Percentiles rank a stretch among this genome's conserved stretches.
These are phyloP conservation scores for Abrostola tripartita DNA, from an alignment of 2,888 invertebrate genomes.

Conservation along the genomic window DNA sequence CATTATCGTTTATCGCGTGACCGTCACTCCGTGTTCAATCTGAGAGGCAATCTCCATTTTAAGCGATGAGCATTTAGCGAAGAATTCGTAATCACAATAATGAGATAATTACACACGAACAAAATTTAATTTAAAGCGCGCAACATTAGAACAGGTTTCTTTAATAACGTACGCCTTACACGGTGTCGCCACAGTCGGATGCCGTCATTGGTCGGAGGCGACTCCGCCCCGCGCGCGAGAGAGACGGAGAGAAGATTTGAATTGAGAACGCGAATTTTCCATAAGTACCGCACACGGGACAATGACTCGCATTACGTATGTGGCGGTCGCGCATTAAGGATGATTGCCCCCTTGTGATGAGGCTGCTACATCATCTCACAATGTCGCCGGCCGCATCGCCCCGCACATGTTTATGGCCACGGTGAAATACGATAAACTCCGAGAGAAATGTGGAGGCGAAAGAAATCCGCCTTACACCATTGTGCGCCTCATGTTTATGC, in stretches of 20 bases:
- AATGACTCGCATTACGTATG: constrained; percentile 89
- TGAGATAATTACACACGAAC: constrained; percentile 88
- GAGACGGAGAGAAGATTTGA: constrained; percentile 88
- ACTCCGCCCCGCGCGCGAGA: constrained; percentile 87
- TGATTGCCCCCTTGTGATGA: constrained; percentile 88
- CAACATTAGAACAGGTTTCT: constrained; percentile 89
- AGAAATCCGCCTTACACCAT: constrained; percentile 83
- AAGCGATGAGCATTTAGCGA: constrained; percentile 85
- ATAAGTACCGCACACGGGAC: constrained; percentile 88
- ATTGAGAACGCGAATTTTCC: constrained; percentile 89
- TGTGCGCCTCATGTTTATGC: constrained; percentile 83
- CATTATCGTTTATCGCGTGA: constrained; percentile 74
- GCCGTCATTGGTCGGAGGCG: constrained; percentile 86
- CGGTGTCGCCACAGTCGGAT: constrained; percentile 86
- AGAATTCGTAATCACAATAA: constrained; percentile 88
- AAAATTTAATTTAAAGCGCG: constrained; percentile 89
- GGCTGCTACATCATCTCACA: constrained; percentile 86
- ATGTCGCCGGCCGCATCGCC: constrained; percentile 83
- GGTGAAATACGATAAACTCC: constrained; percentile 85
- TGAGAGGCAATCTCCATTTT: constrained; percentile 81
- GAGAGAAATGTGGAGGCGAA: constrained; percentile 83
- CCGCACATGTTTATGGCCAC: constrained; percentile 80
- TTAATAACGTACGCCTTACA: constrained; percentile 88
- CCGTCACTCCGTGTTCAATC: constrained; percentile 72
- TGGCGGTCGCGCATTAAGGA: constrained; percentile 87